phyloP scores from a whole-genome alignment of 2,888 invertebrate genomes.

The Ochlodes sylvanus region DNA sequence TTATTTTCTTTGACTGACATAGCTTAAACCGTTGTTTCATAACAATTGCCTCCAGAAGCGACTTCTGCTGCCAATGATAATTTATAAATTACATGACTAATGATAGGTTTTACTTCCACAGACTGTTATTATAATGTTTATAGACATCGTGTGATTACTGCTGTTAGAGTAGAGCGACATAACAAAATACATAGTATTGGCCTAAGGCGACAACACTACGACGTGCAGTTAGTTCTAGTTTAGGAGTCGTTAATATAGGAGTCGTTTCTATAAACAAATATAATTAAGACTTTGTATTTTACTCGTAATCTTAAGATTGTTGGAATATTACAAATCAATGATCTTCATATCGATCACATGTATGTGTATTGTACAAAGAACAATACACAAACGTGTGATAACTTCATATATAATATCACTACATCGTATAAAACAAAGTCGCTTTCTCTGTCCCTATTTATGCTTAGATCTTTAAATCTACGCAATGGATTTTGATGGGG shows the following conservation, averaged over 20 bases:
- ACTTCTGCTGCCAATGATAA: slow-evolving; percentile 22
- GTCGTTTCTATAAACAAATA: background rate
- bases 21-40: slow-evolving; percentile 5
- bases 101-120: slow-evolving; percentile 21
- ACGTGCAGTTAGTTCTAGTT: slow-evolving; percentile 16
- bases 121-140: slow-evolving; percentile 32
- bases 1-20: slow-evolving; percentile 9
- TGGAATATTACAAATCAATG: slow-evolving; percentile 3
- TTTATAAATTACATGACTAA: slow-evolving; percentile 17
- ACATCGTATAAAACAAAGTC: too few relatives aligned
- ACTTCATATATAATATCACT: too few relatives aligned
- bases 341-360: background rate
- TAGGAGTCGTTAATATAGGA: background rate
- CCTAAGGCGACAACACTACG: slow-evolving; percentile 27
- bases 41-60: slow-evolving; percentile 7
- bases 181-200: slow-evolving; percentile 31
- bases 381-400: too few relatives aligned
- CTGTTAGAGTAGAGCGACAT: slow-evolving; percentile 25
- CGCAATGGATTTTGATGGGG: too few relatives aligned
- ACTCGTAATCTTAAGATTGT: background rate
- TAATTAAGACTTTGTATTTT: slow-evolving; percentile 3
- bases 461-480: too few relatives aligned
- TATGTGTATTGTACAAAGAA: background rate
- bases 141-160: slow-evolving; percentile 35
- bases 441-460: too few relatives aligned